Percentiles rank a stretch among this genome's conserved stretches.
Conservation (phyloP, 2,797 vertebrate genomes). For the Chrysocyon brachyurus region DNA sequence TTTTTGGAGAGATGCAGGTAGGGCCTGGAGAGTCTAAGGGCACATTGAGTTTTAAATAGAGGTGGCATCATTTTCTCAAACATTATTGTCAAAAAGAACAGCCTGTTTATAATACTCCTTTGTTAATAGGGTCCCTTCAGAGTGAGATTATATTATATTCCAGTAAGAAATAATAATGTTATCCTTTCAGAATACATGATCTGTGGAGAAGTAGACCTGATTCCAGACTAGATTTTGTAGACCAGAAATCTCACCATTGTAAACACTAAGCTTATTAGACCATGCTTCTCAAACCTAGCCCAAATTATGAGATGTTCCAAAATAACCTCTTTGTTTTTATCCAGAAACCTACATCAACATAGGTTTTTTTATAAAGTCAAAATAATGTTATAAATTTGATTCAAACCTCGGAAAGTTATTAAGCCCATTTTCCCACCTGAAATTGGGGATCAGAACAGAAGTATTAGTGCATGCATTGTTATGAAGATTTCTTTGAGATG, state of each 20-base stretch:
- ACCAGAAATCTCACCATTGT: conserved; percentile 35
- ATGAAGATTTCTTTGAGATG: neutral
- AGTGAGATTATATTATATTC: conserved; percentile 80
- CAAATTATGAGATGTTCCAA: neutral
- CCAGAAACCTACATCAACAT: neutral
- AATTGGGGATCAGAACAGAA: neutral
- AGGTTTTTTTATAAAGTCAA: conserved; percentile 1
- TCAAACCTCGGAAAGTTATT: neutral
- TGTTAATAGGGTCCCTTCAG: conserved; percentile 80
- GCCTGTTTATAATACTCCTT: conserved; percentile 75
- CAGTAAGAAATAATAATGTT: conserved; percentile 77
- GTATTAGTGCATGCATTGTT: neutral
- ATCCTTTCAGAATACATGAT: conserved; percentile 77
- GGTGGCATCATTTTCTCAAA: conserved; percentile 78
- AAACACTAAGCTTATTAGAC: conserved; percentile 36
- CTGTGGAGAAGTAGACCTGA: neutral
- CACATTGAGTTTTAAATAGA: neutral
- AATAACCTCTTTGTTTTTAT: conserved; percentile 15
- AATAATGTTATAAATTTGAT: conserved; percentile 36
- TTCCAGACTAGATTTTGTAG: conserved; percentile 56
- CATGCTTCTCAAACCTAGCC: conserved; percentile 18
- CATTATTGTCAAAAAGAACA: conserved; percentile 81
- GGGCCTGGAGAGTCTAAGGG: neutral
- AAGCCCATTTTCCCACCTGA: neutral
- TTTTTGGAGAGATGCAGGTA: neutral